Percentiles rank a stretch among this genome's conserved stretches.
Evolutionary conservation across 2,113 vertebrate species (phyloP).

Genomic region (Lepus europaeus): DNA sequence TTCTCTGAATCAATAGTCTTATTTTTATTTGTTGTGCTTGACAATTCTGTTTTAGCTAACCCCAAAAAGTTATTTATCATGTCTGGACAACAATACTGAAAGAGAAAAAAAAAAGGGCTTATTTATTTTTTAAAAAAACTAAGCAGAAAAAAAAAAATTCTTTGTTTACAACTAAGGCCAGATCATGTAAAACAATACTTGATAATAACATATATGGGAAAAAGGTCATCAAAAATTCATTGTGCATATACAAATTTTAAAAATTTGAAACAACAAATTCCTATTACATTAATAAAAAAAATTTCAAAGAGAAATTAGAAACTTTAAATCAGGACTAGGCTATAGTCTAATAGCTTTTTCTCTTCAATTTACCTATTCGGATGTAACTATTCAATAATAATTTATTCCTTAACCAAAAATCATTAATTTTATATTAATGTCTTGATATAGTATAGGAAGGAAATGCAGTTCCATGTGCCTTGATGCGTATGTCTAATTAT

Average conservation of each 20-base stretch:
- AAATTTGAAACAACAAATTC: slow-evolving; percentile 52
- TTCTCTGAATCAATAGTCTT: slow-evolving; percentile 88
- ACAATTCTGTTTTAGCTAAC: slow-evolving; percentile 80
- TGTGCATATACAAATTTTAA: background rate
- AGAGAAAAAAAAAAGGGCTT: slow-evolving; percentile 71
- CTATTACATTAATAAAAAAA: slow-evolving; percentile 40
- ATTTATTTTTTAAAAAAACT: slow-evolving; percentile 41
- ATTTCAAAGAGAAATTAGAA: slow-evolving; percentile 33
- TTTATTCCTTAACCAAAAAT: slow-evolving; percentile 40
- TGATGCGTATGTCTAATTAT: slow-evolving; percentile 35
- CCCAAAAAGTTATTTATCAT: slow-evolving; percentile 86
- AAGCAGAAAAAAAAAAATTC: slow-evolving; percentile 24
- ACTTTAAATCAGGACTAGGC: background rate
- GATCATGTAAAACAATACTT: slow-evolving; percentile 57
- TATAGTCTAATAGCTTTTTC: slow-evolving; percentile 18
- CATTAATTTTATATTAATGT: background rate
- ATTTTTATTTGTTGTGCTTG: slow-evolving; percentile 78
- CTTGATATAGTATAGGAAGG: background rate
- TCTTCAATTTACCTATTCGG: slow-evolving; percentile 41
- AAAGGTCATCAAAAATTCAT: slow-evolving; percentile 55
- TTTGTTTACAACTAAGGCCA: slow-evolving; percentile 43
- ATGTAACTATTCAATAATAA: slow-evolving; percentile 27
- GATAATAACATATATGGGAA: slow-evolving; percentile 19
- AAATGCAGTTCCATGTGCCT: background rate
- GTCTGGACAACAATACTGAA: slow-evolving; percentile 92